phyloP scores from a whole-genome alignment of 2,113 vertebrate genomes.

The Vireo altiloquus region DNA sequence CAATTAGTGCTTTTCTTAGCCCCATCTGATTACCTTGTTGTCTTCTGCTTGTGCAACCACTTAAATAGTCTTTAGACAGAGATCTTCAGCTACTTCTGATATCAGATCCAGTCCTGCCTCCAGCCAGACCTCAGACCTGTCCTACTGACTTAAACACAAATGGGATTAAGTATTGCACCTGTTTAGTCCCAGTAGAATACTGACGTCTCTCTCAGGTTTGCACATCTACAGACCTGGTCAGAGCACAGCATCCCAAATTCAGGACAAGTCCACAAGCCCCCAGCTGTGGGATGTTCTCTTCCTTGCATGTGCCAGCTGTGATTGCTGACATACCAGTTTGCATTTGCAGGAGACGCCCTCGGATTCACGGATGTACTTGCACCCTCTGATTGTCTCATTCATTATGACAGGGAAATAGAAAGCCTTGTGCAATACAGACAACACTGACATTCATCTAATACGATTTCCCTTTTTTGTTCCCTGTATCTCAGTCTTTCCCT shows the following conservation, averaged over 20 bases:
- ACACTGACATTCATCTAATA: not conserved
- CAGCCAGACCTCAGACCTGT: not conserved
- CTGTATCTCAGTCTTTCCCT: not conserved
- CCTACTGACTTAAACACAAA: not conserved
- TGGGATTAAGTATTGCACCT: not conserved
- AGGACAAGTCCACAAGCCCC: not conserved
- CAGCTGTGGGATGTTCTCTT: not conserved
- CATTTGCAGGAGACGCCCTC: not conserved
- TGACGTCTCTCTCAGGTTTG: rapidly evolving
- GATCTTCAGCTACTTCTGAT: not conserved
- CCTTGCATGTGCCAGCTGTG: not conserved
- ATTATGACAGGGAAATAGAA: not conserved
- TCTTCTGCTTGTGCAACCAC: slow-evolving; percentile 7
- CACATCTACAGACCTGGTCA: rapidly evolving
- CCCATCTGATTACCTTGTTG: slow-evolving; percentile 35
- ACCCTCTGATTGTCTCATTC: not conserved
- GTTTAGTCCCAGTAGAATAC: not conserved
- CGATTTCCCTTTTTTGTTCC: not conserved
- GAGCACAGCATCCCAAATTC: not conserved
- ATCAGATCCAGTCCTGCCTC: not conserved
- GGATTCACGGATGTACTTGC: not conserved
- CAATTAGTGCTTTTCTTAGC: slow-evolving; percentile 38
- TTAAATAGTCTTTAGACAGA: slow-evolving; percentile 14
- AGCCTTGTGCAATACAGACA: not conserved
- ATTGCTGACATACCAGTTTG: not conserved